Conservation (phyloP, 2,113 vertebrate genomes). For the Ptyas mucosa region DNA sequence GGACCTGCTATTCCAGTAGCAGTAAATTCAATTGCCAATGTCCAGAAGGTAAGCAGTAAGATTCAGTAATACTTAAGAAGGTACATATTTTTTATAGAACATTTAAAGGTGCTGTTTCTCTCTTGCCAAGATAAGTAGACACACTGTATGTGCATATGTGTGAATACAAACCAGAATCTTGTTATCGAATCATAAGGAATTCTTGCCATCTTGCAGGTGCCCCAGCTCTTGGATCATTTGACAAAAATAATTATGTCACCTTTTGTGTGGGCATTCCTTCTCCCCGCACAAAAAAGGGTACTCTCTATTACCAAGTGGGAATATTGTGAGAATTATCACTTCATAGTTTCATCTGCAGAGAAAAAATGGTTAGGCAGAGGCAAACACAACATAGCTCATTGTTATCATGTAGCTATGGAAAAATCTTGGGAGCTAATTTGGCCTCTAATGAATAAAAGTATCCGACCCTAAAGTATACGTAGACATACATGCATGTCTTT, state of each 20-base stretch:
- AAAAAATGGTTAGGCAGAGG: background rate
- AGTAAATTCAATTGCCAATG: slow-evolving; percentile 87
- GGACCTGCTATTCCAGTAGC: slow-evolving; percentile 80
- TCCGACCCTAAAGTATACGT: background rate
- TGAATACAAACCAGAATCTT: background rate
- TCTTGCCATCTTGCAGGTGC: background rate
- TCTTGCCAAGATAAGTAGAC: background rate
- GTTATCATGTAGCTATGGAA: background rate
- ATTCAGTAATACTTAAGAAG: background rate
- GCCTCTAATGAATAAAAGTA: background rate
- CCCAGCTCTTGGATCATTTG: background rate
- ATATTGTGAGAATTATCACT: background rate
- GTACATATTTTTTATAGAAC: background rate
- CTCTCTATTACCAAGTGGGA: background rate
- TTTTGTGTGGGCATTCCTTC: background rate
- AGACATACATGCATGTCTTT: background rate
- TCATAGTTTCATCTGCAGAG: background rate
- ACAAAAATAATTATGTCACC: background rate
- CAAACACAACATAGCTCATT: background rate
- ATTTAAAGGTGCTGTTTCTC: background rate
- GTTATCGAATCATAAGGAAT: background rate
- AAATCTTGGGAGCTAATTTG: background rate
- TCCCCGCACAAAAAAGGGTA: background rate
- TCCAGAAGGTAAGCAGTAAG: slow-evolving; percentile 77
- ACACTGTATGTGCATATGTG: background rate